Conservation (phyloP, 2,888 invertebrate species). For the Tipula vernalis region DNA sequence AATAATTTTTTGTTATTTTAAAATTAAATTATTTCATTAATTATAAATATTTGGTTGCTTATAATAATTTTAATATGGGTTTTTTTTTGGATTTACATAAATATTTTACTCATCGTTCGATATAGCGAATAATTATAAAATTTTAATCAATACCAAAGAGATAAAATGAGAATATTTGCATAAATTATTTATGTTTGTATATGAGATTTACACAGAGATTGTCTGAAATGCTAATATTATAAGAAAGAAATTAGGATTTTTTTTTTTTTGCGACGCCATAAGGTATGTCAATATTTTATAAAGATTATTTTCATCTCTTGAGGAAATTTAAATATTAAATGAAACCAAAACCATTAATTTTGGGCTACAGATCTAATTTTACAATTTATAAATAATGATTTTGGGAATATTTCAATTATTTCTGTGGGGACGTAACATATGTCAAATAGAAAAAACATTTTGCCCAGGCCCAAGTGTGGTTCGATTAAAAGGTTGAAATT, state of each 20-base stretch:
- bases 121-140: neutral
- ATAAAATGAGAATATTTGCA: neutral
- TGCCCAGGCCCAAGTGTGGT: too few species aligned
- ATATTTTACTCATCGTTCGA: neutral
- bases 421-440: too few species aligned
- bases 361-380: too few species aligned
- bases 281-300: neutral
- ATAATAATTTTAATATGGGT: neutral
- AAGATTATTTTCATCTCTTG: neutral
- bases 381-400: too few species aligned
- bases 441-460: too few species aligned
- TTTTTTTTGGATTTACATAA: neutral
- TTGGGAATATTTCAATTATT: too few species aligned
- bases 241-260: neutral
- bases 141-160: neutral
- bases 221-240: neutral
- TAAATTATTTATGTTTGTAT: neutral
- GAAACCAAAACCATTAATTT: neutral
- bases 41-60: neutral
- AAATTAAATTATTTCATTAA: neutral
- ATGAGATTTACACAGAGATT: neutral
- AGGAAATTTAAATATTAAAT: neutral
- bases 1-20: neutral
- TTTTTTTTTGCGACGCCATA: neutral
- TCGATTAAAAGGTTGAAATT: too few species aligned